Conservation (phyloP, 1,140 invertebrate genomes). For the Hylaeus anthracinus region DNA sequence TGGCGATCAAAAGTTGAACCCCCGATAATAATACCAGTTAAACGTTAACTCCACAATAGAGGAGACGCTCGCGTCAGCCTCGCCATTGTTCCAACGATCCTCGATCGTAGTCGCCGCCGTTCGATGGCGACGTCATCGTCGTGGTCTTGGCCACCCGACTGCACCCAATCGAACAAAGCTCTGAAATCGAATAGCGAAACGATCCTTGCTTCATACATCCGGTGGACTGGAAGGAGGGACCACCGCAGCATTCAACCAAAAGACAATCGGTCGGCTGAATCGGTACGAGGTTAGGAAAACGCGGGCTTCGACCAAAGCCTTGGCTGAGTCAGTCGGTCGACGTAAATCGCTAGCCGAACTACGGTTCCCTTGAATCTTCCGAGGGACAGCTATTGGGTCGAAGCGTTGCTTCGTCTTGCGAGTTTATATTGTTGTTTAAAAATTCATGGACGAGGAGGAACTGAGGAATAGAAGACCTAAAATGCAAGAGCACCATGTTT, state of each 20-base stretch:
- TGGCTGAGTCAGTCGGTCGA: constrained; percentile 52
- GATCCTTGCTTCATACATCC: constrained; percentile 43
- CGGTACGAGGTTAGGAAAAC: constrained; percentile 56
- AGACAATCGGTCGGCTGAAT: constrained; percentile 65
- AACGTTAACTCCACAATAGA: constrained; percentile 42
- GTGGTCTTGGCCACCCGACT: constrained; percentile 15
- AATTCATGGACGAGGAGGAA: no score
- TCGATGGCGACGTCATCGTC: constrained; percentile 13
- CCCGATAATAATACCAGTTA: constrained; percentile 29
- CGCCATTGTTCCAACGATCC: constrained; percentile 45
- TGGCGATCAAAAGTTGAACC: constrained; percentile 8
- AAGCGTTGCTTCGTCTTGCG: not conserved
- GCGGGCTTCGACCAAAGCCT: constrained; percentile 15
- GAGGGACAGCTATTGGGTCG: not conserved
- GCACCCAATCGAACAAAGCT: constrained; percentile 38
- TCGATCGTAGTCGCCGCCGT: constrained; percentile 18
- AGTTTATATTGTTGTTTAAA: not conserved
- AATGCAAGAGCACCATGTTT: no score
- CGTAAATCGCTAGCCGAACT: constrained; percentile 27
- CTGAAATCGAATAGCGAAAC: constrained; percentile 57
- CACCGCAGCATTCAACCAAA: constrained; percentile 50
- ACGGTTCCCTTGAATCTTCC: not conserved
- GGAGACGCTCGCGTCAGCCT: constrained; percentile 42
- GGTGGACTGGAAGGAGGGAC: constrained; percentile 30
- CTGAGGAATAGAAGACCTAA: no score